These are phyloP conservation scores for Papilio helenus DNA, from an alignment of 1,140 invertebrate genomes.

Conservation along the genomic window DNA sequence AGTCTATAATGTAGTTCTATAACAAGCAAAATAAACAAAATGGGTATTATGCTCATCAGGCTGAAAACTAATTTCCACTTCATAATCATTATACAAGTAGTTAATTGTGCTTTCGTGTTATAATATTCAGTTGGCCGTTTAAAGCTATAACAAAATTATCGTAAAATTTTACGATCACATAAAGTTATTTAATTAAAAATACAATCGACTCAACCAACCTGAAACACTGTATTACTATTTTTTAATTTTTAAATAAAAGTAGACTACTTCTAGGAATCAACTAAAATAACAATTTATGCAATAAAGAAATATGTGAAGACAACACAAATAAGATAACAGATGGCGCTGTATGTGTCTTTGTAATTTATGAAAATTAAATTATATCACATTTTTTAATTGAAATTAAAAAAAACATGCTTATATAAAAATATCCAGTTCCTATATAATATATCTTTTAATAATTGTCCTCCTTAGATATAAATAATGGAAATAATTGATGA, in stretches of 20 bases:
- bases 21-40: neutral
- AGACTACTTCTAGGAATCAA: too few relatives aligned
- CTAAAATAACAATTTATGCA: neutral
- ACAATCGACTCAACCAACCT: neutral
- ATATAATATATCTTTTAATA: neutral
- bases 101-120: conserved; percentile 2
- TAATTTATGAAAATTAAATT: too few relatives aligned
- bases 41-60: neutral
- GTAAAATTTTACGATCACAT: conserved; percentile 14
- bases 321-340: neutral
- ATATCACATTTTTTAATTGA: too few relatives aligned
- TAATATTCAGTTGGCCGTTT: conserved; percentile 10
- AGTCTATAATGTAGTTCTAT: neutral
- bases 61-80: conserved; percentile 8
- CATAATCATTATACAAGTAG: conserved; percentile 14
- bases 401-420: too few relatives aligned
- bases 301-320: neutral
- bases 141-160: conserved; percentile 9
- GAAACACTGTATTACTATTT: neutral
- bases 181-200: conserved; percentile 26
- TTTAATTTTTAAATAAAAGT: neutral
- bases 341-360: neutral
- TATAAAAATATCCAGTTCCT: too few relatives aligned
- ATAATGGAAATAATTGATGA: neutral
- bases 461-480: neutral